Percentiles rank a stretch among this genome's conserved stretches.
Evolutionary conservation across 2,888 invertebrate genomes (phyloP).

Genomic region (Drosophila quinaria): DNA sequence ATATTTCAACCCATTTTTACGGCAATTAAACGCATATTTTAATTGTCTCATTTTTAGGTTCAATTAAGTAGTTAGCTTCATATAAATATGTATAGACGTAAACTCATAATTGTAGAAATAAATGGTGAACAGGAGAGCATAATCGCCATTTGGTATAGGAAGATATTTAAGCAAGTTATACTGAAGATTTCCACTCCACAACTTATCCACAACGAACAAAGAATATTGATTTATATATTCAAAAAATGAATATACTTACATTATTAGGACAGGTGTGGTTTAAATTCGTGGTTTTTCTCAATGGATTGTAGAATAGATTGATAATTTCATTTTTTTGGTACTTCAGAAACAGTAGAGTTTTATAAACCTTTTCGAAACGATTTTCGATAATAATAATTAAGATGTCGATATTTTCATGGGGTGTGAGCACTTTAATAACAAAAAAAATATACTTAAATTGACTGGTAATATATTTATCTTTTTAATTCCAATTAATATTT

Average conservation of each 20-base stretch:
- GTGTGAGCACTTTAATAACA: neutral
- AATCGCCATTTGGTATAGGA: slow-evolving; percentile 11
- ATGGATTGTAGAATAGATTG: slow-evolving; percentile 7
- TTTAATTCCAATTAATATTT: too few species aligned
- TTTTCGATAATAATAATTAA: neutral
- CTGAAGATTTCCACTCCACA: slow-evolving; percentile 8
- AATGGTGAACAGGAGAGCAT: neutral
- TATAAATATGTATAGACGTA: neutral
- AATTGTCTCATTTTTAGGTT: neutral
- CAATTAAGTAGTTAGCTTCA: neutral
- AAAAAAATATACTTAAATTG: neutral
- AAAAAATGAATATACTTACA: slow-evolving; percentile 8
- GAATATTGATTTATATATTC: too few species aligned
- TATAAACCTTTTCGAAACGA: too few species aligned
- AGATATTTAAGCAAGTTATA: neutral
- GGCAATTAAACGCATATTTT: slow-evolving; percentile 13
- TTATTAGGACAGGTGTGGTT: slow-evolving; percentile 43
- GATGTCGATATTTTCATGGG: neutral
- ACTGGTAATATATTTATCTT: too few species aligned
- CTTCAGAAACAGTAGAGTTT: slow-evolving; percentile 2
- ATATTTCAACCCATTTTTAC: neutral
- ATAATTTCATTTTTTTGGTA: neutral
- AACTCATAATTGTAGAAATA: neutral
- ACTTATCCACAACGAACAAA: too few species aligned
- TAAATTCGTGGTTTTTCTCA: slow-evolving; percentile 19